A percentile compares a stretch with the other conserved stretches of the same genome.
These are phyloP conservation scores for Siniperca knerii DNA, from an alignment of 2,113 vertebrate species.

Conservation along the genomic window DNA sequence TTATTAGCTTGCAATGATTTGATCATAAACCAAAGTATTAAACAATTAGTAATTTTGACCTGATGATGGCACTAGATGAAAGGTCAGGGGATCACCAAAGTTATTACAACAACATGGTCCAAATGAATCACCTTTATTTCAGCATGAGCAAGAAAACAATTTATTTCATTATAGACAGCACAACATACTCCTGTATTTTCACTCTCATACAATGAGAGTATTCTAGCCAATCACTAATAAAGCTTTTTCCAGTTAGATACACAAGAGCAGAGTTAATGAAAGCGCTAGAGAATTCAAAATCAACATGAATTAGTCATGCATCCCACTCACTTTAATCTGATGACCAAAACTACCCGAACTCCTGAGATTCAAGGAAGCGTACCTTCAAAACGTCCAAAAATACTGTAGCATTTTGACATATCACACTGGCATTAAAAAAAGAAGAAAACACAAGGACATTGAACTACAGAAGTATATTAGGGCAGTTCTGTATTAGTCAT, in stretches of 20 bases:
- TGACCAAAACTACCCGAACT: neutral
- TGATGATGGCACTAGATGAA: neutral
- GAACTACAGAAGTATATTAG: neutral
- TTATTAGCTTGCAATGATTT: neutral
- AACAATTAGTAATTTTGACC: too few species aligned
- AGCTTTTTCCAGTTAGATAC: conserved; percentile 41
- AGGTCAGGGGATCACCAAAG: neutral
- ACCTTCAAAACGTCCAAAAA: conserved; percentile 33
- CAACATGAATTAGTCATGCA: conserved; percentile 26
- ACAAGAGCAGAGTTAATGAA: conserved; percentile 30
- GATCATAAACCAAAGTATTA: neutral
- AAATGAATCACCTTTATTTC: conserved; percentile 39
- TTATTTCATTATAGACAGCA: conserved; percentile 47
- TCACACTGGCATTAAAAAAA: conserved; percentile 33
- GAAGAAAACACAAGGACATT: neutral
- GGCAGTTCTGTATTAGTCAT: conserved; percentile 1
- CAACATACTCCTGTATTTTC: conserved; percentile 23
- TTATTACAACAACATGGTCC: neutral
- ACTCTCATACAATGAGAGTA: neutral
- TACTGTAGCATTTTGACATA: conserved; percentile 15
- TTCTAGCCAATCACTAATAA: conserved; percentile 35
- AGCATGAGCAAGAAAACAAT: conserved; percentile 36
- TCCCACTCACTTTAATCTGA: conserved; percentile 2
- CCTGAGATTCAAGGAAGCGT: conserved; percentile 36
- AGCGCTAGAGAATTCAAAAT: conserved; percentile 31